Evolutionary conservation across 2,113 vertebrate genomes (phyloP), one percentile per base, ranked within the genome.

Genomic region (Pao palembangensis): DNA sequence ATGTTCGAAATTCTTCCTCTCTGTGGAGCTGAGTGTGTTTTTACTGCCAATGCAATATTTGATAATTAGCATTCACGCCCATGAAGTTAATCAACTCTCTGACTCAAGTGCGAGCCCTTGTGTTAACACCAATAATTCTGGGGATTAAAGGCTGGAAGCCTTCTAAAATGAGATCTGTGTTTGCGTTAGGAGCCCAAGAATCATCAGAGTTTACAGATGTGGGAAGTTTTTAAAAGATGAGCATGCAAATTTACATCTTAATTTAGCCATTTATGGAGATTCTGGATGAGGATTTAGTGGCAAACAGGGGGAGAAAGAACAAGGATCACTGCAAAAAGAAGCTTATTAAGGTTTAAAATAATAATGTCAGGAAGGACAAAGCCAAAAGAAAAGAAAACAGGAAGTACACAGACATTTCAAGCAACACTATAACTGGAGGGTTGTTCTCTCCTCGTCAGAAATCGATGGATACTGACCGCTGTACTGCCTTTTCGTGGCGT

Each of bases 381-480:
- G 42, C 25, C 58, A 81, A 78, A 47, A 52, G 42, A 49, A 58
- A 23, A 82, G 71, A 18, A 46, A 69, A 73, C 55, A 17, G 53
- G 79, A 83, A 85, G 71, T 50, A 21, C 71, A 91, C 85, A 77
- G 74, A 91, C 67, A 76, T 55, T 12, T 69, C 59, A 69, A 68
- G 71, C 63, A 67, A 58, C 56, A 65, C 61, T 53, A 63, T 51
- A 54, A 38, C 71, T 57, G 84, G 78, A 50, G 8, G 58, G 42
- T 59, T 55, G 87, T 79, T 81, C 85, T 88, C 87, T 91, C 87
- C 89, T 89, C 91, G 93, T 92, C 91, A 94, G 91, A 94, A 94
- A 93, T 93, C 81, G 81, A 95, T 88, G 67, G 93, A 93, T 99
- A 99, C 97, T 98, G 94, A 99, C 97, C 97, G 95, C 94, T 99